A percentile compares a stretch with the other conserved stretches of the same genome.
Conservation (phyloP, 2,797 vertebrate genomes). For the Taeniopygia guttata region DNA sequence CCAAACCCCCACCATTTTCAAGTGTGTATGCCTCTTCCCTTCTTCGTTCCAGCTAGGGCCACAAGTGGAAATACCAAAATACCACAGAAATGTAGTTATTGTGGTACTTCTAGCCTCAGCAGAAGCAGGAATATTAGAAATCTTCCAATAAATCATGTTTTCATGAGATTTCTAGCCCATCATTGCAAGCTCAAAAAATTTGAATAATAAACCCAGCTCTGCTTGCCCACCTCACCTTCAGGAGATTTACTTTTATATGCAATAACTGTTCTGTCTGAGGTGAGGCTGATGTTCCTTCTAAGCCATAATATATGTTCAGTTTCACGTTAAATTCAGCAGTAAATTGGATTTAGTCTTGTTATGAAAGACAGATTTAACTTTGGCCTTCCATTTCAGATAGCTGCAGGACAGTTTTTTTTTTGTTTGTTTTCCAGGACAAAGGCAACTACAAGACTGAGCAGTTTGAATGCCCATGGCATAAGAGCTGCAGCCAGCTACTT, state of each 20-base stretch:
- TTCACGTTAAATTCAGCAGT: constrained; percentile 3
- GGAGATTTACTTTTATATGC: not conserved
- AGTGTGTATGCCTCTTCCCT: constrained; percentile 26
- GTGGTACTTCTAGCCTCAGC: constrained; percentile 44
- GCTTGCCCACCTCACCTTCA: not conserved
- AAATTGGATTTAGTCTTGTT: constrained; percentile 15
- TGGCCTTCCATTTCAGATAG: not conserved
- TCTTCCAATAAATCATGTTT: constrained; percentile 60
- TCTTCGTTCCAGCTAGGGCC: constrained; percentile 21
- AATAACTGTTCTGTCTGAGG: not conserved
- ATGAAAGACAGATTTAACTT: constrained; percentile 27
- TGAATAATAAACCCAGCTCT: constrained; percentile 17
- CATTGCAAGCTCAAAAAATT: not conserved
- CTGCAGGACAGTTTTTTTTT: not conserved
- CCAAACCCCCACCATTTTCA: constrained; percentile 18
- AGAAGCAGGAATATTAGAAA: constrained; percentile 67
- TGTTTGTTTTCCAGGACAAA: not conserved
- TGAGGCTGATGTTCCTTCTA: not conserved
- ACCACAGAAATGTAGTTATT: constrained; percentile 64
- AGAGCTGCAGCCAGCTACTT: not conserved
- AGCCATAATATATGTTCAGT: constrained; percentile 1
- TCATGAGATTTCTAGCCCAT: constrained; percentile 38
- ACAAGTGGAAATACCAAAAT: constrained; percentile 60
- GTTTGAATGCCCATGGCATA: not conserved
- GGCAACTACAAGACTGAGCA: not conserved